Evolutionary conservation across 2,797 vertebrate species (phyloP).

Genomic region (Arrhamphus sclerolepis): DNA sequence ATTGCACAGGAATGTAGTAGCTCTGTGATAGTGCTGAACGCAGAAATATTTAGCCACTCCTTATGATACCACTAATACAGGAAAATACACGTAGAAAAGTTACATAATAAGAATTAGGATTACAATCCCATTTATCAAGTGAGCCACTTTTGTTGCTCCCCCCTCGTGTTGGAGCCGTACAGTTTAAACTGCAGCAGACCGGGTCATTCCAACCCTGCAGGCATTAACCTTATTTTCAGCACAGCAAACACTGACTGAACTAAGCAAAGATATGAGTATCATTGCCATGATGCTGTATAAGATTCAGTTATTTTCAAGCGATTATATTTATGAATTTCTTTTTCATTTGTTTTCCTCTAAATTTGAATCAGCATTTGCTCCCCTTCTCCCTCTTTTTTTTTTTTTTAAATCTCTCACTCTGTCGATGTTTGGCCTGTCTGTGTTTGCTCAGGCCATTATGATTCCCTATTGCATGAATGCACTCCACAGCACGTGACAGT

Average conservation of each 20-base stretch:
- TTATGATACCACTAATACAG: neutral
- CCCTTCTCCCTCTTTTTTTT: slow-evolving; percentile 10
- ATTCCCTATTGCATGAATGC: slow-evolving; percentile 76
- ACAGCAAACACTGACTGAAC: slow-evolving; percentile 17
- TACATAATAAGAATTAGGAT: slow-evolving; percentile 16
- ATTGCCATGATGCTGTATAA: neutral
- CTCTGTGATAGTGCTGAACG: neutral
- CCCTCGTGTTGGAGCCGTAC: slow-evolving; percentile 41
- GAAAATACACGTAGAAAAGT: neutral
- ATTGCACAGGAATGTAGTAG: neutral
- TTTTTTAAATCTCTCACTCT: slow-evolving; percentile 24
- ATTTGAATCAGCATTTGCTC: neutral
- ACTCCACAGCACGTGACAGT: slow-evolving; percentile 52
- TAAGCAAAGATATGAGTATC: slow-evolving; percentile 49
- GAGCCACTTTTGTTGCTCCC: slow-evolving; percentile 37
- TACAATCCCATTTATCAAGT: slow-evolving; percentile 28
- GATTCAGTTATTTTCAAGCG: neutral
- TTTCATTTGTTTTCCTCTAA: neutral
- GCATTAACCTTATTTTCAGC: slow-evolving; percentile 33
- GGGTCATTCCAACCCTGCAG: slow-evolving; percentile 51
- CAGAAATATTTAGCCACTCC: neutral
- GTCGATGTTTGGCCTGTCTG: slow-evolving; percentile 71
- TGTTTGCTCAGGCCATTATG: slow-evolving; percentile 75
- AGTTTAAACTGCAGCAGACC: slow-evolving; percentile 45
- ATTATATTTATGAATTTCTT: neutral